Evolutionary conservation across 2,113 vertebrate species (phyloP).

Genomic region (Amazona vittata): DNA sequence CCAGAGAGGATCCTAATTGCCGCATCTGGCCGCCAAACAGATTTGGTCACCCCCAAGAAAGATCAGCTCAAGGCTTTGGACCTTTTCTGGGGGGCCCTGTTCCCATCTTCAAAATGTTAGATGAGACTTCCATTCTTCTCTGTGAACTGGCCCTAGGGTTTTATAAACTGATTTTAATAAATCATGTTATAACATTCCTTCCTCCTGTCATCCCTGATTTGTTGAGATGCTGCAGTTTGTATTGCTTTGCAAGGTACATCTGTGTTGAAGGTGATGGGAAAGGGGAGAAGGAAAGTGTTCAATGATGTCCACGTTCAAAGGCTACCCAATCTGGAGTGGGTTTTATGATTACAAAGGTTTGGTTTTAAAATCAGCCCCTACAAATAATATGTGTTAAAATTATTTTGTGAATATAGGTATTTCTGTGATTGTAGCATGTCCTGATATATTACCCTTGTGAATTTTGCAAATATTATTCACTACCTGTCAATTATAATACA

Average conservation of each 20-base stretch:
- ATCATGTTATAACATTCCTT: constrained; percentile 22
- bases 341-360: not conserved
- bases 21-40: not conserved
- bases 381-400: not conserved
- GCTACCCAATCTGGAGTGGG: not conserved
- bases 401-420: not conserved
- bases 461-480: not conserved
- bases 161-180: constrained; percentile 65
- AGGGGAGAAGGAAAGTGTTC: not conserved
- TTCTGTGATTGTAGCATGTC: not conserved
- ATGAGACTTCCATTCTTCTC: not conserved
- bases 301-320: not conserved
- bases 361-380: not conserved
- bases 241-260: not conserved
- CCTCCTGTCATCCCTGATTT: not conserved
- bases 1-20: not conserved
- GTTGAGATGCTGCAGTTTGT: not conserved
- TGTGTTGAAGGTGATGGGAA: not conserved
- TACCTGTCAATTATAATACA: not conserved
- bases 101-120: not conserved
- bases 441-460: not conserved
- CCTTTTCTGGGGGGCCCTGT: not conserved
- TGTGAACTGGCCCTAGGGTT: constrained; percentile 20
- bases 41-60: not conserved
- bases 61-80: not conserved